Evolutionary conservation across 2,113 vertebrate species (phyloP), one percentile per base, ranked within the genome.

Genomic region (Polypterus bichir): DNA sequence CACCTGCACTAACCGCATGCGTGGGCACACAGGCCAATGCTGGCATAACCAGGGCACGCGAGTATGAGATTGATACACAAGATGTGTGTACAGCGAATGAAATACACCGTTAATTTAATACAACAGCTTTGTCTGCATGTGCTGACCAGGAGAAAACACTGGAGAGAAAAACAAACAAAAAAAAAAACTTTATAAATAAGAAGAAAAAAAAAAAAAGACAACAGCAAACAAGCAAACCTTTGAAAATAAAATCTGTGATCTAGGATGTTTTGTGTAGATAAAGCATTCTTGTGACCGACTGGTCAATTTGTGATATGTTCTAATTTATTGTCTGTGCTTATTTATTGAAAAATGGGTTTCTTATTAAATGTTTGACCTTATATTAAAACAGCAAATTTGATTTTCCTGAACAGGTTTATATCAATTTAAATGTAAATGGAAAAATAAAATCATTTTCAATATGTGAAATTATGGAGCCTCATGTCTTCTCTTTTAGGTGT

Each of bases 231-330:
- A 27, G 27, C 27, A 27, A 27, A 27, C 27, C 27, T 27, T 27
- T 27, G 27, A 27, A 27, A 27, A 27, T 27, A 27, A 90, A 90
- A 83, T 79, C 85, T 88, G 90, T 94, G 90, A 89, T 87, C 91
- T 94, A 92, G 88, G 89, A 92, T 93, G 92, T 96, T 95, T 92
- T 91, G 92, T 93, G 91, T 97, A 93, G 91, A 89, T 88, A 88
- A 96, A 89, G 85, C 90, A 89, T 92, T 94, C 92, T 92, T 86
- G 89, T 92, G 92, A 87, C 81, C 89, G 88, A 89, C 90, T 91
- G 89, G 90, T 96, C 88, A 82, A 80, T 89, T 93, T 89, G 92
- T 96, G 89, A 89, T 90, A 91, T 89, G 92, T 92, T 95, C 91
- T 90, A 92, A 93, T 84, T 92, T 93, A 88, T 77, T 91, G 94